Base-by-base conservation (phyloP, 2,888 invertebrate species). In the Sinhomidia bicolor region DNA sequence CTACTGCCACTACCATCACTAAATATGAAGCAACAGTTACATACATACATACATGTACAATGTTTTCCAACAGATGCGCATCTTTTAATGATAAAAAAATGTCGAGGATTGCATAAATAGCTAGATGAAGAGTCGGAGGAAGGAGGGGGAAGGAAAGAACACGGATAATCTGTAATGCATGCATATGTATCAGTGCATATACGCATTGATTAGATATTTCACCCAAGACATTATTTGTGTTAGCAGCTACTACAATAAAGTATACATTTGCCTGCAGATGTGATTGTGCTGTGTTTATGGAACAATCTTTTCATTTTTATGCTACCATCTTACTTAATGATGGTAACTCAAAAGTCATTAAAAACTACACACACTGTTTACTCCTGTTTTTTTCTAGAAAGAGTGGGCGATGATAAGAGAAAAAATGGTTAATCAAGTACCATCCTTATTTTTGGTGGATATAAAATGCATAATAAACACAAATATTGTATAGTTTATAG, bases 301-400 rank as follows among this genome's bases (percentile, higher is more conserved):
- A 47, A 23, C 14, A 10, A 47, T 44, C 47, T 14, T 12, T 6
- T 4, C 32, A 65, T 32, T 65, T 32, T 65, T 36, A 26, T 71
- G 41, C 23, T 74, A 9, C 41, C 29, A 17, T 80, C 54, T 57
- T 86, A 86, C 54, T 57, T 86, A 86, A 86, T 86, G 87, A 81
- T 87, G 0, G 26, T 62, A 60, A 60, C 74, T 54, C 62, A 87
- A 81, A 86, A 87, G 74, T 87, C 87, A 87, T 87, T 87, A 87
- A 87, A 86, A 87, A 79, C 44, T 79, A 54, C 44, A 68, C 36
- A 68, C 17, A 36, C 32, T n/a, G 6, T 68, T 10, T 1, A 17
- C 68, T 36, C 3, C 36, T 36, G 36, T 36, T 7, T 36, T 36
- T 5, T 7, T 5, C 3, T 36, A 47, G 4, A 29, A 23, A 65